Percentiles rank a stretch among this genome's conserved stretches.
Evolutionary conservation across 53 echinoderm and acorn worm species (phyloP).

Genomic region (Astropecten irregularis): DNA sequence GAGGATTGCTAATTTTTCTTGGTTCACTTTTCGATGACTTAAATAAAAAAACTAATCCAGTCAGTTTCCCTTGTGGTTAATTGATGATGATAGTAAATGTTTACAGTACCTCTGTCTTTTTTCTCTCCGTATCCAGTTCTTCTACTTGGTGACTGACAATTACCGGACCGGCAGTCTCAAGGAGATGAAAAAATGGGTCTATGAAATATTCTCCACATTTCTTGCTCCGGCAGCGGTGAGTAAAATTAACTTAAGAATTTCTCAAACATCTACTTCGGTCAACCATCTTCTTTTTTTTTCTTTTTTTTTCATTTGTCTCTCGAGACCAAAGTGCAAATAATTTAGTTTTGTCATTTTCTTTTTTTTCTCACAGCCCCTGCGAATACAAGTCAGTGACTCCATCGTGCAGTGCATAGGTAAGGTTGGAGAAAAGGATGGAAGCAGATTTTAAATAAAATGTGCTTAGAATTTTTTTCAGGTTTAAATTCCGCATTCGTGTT

Average conservation of each 20-base stretch:
- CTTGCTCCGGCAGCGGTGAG: constrained; percentile 82
- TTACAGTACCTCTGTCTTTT: too few species aligned
- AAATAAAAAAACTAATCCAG: too few species aligned
- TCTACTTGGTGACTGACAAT: constrained; percentile 92
- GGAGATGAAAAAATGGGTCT: constrained; percentile 98
- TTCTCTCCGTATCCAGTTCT: constrained; percentile 92
- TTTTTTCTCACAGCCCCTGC: constrained; percentile 83
- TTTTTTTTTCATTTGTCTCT: too few species aligned
- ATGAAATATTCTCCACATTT: constrained; percentile 96
- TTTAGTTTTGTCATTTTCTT: too few species aligned
- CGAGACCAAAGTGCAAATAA: too few species aligned
- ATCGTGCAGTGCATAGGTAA: constrained; percentile 79
- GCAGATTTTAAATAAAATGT: not conserved
- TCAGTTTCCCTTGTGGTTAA: too few species aligned
- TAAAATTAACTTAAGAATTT: not conserved
- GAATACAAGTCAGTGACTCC: constrained; percentile 68
- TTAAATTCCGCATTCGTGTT: too few species aligned
- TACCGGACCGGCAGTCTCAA: constrained; percentile 78
- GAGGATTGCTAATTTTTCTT: too few species aligned
- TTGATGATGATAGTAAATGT: too few species aligned
- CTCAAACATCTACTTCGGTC: too few species aligned
- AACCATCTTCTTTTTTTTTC: too few species aligned
- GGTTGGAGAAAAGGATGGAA: not conserved
- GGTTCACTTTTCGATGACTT: too few species aligned
- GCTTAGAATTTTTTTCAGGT: not conserved